Conservation (phyloP, 2,888 invertebrate species). For the Watsonalla cultraria region DNA sequence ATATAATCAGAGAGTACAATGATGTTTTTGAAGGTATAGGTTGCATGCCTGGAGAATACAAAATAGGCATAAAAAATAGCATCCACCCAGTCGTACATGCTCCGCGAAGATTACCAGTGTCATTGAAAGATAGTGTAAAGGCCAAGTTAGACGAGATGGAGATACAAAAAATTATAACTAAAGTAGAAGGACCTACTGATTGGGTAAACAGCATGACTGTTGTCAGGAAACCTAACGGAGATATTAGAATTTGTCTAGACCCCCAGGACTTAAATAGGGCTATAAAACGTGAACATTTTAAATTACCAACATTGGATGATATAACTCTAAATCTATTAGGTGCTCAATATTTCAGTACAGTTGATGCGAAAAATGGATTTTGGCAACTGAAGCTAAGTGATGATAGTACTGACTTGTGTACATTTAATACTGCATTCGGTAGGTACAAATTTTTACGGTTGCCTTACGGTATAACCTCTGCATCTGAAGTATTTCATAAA, state of each 20-base stretch:
- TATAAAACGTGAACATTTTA: conserved; percentile 14
- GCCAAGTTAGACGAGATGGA: conserved; percentile 17
- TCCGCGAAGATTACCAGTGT: conserved; percentile 18
- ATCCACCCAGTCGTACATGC: conserved; percentile 17
- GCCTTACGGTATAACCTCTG: conserved; percentile 20
- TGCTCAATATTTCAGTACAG: conserved; percentile 16
- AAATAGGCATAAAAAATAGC: conserved; percentile 9
- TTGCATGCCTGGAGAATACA: conserved; percentile 8
- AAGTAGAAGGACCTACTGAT: conserved; percentile 19
- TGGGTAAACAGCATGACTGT: conserved; percentile 28
- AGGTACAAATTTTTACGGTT: conserved; percentile 20
- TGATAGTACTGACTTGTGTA: conserved; percentile 15
- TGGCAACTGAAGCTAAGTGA: conserved; percentile 13
- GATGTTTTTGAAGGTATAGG: not conserved
- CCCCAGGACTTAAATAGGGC: conserved; percentile 20
- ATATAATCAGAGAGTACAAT: no score
- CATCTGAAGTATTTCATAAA: conserved; percentile 22
- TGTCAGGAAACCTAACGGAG: conserved; percentile 21
- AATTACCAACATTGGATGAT: conserved; percentile 15
- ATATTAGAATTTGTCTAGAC: conserved; percentile 23
- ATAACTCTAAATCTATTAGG: conserved; percentile 12
- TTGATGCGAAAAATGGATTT: conserved; percentile 16
- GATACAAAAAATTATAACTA: conserved; percentile 13
- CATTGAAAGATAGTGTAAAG: conserved; percentile 15
- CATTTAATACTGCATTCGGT: conserved; percentile 20